phyloP scores from a whole-genome alignment of 2,113 vertebrate genomes.

The Perccottus glenii region DNA sequence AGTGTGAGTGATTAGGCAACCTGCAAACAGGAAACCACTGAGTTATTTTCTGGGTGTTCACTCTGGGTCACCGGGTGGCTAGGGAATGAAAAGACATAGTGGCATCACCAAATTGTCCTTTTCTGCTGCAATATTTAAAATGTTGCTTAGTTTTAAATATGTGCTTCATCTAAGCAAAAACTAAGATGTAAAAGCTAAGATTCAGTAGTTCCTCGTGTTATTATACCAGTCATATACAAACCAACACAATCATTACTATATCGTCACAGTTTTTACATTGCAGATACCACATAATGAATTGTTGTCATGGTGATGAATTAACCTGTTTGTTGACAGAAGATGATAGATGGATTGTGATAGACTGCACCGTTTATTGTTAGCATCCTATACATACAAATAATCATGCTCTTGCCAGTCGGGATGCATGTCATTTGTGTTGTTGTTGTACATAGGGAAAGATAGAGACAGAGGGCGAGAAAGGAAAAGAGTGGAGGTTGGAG shows the following conservation, averaged over 20 bases:
- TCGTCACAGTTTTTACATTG: conserved; percentile 15
- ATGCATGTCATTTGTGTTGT: conserved; percentile 34
- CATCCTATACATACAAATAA: conserved; percentile 11
- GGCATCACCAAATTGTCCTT: conserved; percentile 40
- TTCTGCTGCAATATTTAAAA: no score
- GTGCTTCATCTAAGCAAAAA: no score
- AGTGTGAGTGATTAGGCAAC: conserved; percentile 51
- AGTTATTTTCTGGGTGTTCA: conserved; percentile 46
- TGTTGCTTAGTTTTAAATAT: no score
- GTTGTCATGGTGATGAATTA: conserved; percentile 19
- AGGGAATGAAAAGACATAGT: conserved; percentile 51
- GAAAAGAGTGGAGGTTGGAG: conserved; percentile 59
- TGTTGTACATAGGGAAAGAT: conserved; percentile 6
- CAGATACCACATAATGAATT: conserved; percentile 8
- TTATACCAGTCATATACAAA: not conserved
- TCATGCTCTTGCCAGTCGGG: not conserved
- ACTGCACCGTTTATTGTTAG: conserved; percentile 18
- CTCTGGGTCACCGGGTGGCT: conserved; percentile 66
- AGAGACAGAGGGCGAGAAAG: conserved; percentile 9
- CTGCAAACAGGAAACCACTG: conserved; percentile 21
- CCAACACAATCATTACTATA: not conserved
- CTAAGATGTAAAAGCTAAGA: no score
- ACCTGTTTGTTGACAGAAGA: not conserved
- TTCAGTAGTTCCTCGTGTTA: no score
- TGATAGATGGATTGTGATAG: conserved; percentile 19